Percentiles rank a stretch among this genome's conserved stretches.
Conservation (phyloP, 2,888 invertebrate species). For the Leistus spinibarbis region DNA sequence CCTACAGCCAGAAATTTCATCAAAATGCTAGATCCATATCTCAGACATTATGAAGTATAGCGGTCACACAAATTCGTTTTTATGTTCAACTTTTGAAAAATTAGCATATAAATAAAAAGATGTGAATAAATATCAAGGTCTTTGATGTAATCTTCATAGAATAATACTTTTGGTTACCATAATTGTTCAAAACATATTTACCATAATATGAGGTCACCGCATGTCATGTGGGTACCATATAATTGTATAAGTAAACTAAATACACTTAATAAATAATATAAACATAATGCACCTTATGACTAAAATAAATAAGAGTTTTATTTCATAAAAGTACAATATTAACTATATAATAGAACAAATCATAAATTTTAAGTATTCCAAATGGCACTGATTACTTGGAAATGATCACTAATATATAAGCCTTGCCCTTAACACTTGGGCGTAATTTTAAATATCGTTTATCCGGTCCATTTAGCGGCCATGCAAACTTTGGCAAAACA, state of each 20-base stretch:
- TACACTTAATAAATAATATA: neutral
- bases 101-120: neutral
- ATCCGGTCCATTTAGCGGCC: conserved; percentile 40
- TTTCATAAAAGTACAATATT: neutral
- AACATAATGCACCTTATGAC: neutral
- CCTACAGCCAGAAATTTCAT: conserved; percentile 22
- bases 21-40: conserved; percentile 33
- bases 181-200: neutral
- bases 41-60: neutral
- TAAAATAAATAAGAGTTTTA: neutral
- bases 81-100: neutral
- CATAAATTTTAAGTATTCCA: neutral
- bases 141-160: neutral
- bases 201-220: neutral
- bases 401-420: conserved; percentile 15
- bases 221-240: neutral
- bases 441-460: conserved; percentile 19
- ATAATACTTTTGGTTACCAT: neutral
- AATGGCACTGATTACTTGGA: conserved; percentile 38
- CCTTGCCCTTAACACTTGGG: conserved; percentile 24
- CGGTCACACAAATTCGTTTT: conserved; percentile 3
- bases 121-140: neutral
- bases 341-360: conserved; percentile 19
- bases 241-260: neutral
- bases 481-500: conserved; percentile 35